Base-by-base conservation (phyloP, 2,113 vertebrate genomes). In the Nothoprocta perdicaria region DNA sequence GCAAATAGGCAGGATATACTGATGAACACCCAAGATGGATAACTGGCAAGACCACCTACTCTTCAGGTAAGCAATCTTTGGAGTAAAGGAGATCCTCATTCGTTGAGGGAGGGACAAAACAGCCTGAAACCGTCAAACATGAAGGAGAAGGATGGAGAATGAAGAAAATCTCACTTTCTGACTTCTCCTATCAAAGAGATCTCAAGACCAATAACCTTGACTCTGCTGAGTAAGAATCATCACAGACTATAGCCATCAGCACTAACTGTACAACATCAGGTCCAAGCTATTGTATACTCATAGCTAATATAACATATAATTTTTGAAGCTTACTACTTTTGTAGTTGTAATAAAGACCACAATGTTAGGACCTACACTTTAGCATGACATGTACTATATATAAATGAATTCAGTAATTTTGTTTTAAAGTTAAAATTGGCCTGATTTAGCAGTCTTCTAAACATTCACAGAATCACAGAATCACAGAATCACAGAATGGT, bases 31-130 rank as follows among this genome's bases (percentile, higher is more conserved):
- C 7, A 76, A 45, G 52, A 63, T 58, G 14, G 50, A n/a, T 9
- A 35, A 66, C 45, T 14, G 15, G 10, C 23, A 86, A 66, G 22
- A 55, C 18, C 40, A 17, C 2, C 14, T 14, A 8, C 22, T 12
- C 52, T 53, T 15, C 58, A 60, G 26, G 6, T 23, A 73, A 65
- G 19, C 14, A 35, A 66, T 22, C 40, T 8, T 48, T 68, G 21
- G 43, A 72, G 10, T 23, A 38, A 10, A 50, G 4, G 22, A 53
- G 2, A 60, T 0, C 1, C 12, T 62, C 1, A 2, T 53, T 48
- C 57, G 78, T 65, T 31, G 19, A 48, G 14, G 35, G 16, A 35
- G 10, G 24, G 17, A 16, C n/a, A 69, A 83, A 76, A 80, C 48
- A 84, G 12, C 12, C 2, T 21, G 8, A 38, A 80, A 58, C 9